phyloP scores from a whole-genome alignment of 2,888 invertebrate genomes.

The Hirudinaria manillensis region DNA sequence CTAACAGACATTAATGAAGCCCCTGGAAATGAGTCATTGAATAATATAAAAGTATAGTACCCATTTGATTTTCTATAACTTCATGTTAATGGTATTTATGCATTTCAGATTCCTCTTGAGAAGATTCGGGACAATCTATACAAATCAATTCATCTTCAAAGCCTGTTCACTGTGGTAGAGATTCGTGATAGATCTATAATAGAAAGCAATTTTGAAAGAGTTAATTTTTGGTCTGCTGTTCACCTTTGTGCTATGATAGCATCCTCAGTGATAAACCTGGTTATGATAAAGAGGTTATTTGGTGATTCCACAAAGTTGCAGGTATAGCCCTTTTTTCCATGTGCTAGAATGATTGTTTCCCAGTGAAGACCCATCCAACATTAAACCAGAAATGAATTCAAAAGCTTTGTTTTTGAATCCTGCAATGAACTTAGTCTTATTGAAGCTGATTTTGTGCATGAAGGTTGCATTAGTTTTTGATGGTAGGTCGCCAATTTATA shows the following conservation, averaged over 20 bases:
- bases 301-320: not conserved
- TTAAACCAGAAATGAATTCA: no score
- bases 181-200: slow-evolving; percentile 75
- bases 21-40: no score
- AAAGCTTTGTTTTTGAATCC: no score
- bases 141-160: slow-evolving; percentile 50
- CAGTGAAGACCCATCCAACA: no score
- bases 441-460: no score
- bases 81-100: slow-evolving; percentile 49
- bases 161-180: slow-evolving; percentile 65
- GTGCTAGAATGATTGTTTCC: not conserved
- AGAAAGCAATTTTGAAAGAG: slow-evolving; percentile 73
- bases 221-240: slow-evolving; percentile 67
- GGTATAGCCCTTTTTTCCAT: not conserved
- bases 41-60: no score
- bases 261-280: not conserved
- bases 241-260: slow-evolving; percentile 59
- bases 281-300: slow-evolving; percentile 1
- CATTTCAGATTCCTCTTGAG: slow-evolving; percentile 61
- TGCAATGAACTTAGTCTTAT: no score
- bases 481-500: no score
- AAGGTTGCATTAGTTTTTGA: no score
- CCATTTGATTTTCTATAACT: slow-evolving; percentile 44
- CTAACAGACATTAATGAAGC: slow-evolving; percentile 39
- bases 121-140: slow-evolving; percentile 59